Evolutionary conservation across 2,797 vertebrate species (phyloP).

Genomic region (Jordanella pulchra): DNA sequence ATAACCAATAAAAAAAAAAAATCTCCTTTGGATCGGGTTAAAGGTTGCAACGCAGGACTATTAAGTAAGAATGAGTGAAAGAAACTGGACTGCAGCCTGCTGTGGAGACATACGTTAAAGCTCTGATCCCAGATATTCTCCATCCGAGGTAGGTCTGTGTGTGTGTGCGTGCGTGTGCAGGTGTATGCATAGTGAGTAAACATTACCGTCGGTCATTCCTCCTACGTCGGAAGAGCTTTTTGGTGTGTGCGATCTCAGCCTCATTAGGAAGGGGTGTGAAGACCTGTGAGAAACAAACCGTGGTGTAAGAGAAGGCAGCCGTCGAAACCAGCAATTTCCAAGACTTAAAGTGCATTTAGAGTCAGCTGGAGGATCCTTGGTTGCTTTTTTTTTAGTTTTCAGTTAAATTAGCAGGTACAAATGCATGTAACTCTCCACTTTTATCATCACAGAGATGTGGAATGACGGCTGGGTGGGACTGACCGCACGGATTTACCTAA

Average conservation of each 20-base stretch:
- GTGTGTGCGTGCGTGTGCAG: slow-evolving; percentile 3
- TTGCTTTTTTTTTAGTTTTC: not conserved
- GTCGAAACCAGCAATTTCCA: slow-evolving; percentile 26
- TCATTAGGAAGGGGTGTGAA: slow-evolving; percentile 92
- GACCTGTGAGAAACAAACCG: slow-evolving; percentile 78
- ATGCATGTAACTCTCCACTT: not conserved
- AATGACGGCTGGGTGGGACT: slow-evolving; percentile 1
- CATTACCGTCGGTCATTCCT: slow-evolving; percentile 92
- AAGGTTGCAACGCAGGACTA: slow-evolving; percentile 21
- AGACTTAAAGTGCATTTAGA: slow-evolving; percentile 15
- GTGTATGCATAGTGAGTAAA: slow-evolving; percentile 16
- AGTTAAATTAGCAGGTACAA: not conserved
- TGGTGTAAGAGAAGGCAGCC: slow-evolving; percentile 33
- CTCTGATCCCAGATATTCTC: slow-evolving; percentile 48
- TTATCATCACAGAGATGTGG: not conserved
- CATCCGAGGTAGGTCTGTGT: slow-evolving; percentile 33
- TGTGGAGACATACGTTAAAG: slow-evolving; percentile 48
- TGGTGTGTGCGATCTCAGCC: slow-evolving; percentile 95
- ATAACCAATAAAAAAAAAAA: slow-evolving; percentile 29
- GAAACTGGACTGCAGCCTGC: slow-evolving; percentile 36
- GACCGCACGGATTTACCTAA: slow-evolving; percentile 1
- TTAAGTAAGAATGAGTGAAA: slow-evolving; percentile 20
- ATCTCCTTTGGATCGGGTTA: slow-evolving; percentile 18
- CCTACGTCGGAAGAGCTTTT: slow-evolving; percentile 94
- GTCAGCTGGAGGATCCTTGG: not conserved